phyloP scores from a whole-genome alignment of 2,888 invertebrate genomes.

The Drosophila birchii region DNA sequence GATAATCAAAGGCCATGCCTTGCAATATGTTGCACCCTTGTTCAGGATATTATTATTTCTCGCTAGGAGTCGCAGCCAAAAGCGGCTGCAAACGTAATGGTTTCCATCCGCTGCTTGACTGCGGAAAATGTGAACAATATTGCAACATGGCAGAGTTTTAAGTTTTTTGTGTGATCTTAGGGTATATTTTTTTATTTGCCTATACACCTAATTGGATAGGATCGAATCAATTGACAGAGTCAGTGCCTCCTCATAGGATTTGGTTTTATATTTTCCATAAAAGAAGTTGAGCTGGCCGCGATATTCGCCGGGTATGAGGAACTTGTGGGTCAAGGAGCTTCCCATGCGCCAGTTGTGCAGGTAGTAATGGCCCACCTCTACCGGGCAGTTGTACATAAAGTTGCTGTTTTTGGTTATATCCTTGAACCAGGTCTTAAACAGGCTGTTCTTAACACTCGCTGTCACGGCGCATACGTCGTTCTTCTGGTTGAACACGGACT shows the following conservation, averaged over 20 bases:
- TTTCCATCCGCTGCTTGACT: constrained; percentile 42
- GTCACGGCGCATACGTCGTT: constrained; percentile 56
- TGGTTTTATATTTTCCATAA: constrained; percentile 49
- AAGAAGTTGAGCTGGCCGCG: constrained; percentile 39
- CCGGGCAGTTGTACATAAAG: constrained; percentile 69
- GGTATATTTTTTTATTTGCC: not conserved
- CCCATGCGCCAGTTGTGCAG: constrained; percentile 62
- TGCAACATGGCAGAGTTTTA: not conserved
- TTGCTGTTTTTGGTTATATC: constrained; percentile 60
- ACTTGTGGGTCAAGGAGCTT: constrained; percentile 49
- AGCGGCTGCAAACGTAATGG: constrained; percentile 47
- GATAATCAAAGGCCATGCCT: constrained; percentile 61
- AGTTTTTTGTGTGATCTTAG: not conserved
- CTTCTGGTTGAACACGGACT: constrained; percentile 55
- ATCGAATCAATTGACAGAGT: constrained; percentile 28
- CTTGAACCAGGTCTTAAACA: constrained; percentile 65
- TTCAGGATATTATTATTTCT: constrained; percentile 73
- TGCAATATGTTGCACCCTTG: constrained; percentile 74
- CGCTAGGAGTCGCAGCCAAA: constrained; percentile 42
- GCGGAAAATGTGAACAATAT: constrained; percentile 49
- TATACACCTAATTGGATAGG: constrained; percentile 28
- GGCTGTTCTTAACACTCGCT: constrained; percentile 51
- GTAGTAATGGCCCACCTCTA: constrained; percentile 61
- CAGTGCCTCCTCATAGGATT: constrained; percentile 31
- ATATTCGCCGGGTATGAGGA: constrained; percentile 55